Evolutionary conservation across 1,140 invertebrate species (phyloP), one percentile per base, ranked within the genome.

Genomic region (Lethocerus indicus): DNA sequence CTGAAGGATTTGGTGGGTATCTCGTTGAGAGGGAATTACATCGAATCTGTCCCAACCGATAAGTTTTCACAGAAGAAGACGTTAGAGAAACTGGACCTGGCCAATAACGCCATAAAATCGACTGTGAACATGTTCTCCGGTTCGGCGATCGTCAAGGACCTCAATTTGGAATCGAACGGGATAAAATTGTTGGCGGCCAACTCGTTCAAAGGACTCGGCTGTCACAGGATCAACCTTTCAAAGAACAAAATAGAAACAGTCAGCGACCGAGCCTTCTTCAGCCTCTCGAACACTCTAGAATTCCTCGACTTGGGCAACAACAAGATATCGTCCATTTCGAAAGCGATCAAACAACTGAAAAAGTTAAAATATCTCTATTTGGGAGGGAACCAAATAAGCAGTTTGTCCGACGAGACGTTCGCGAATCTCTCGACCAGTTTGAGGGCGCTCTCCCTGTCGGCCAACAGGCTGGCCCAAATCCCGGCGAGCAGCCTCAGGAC

Each of bases 301-400:
- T 84, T 85, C 58, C 61, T 91, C 37, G 86, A 89, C 63, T 63
- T 90, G 42, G 85, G 88, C 53, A 77, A 83, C 54, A 91, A 91
- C 59, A 71, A 78, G 51, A 66, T 91, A 7, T 67, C 66, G 3
- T 63, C 64, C 3, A 70, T 88, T 48, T 84, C 86, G 1, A 64
- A 64, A 37, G 80, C 83, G 18, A 62, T 90, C 25, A 71, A 69
- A 42, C 66, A 70, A 25, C 63, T 89, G 43, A 73, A 67, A 50
- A 55, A 57, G 47, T 61, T 90, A 2, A 76, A 81, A 51, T 87
- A 85, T 61, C 68, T 91, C 23, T 88, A 87, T 62, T 60, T 90
- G 23, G 80, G 82, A 7, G 83, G 82, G 54, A 91, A 91, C 64
- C 71, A 74, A 49, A 73, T 91, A 35, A 61, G 57, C 23, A 67